These are phyloP conservation scores for Athetis lepigone DNA, from an alignment of 2,888 invertebrate species.

Conservation along the genomic window DNA sequence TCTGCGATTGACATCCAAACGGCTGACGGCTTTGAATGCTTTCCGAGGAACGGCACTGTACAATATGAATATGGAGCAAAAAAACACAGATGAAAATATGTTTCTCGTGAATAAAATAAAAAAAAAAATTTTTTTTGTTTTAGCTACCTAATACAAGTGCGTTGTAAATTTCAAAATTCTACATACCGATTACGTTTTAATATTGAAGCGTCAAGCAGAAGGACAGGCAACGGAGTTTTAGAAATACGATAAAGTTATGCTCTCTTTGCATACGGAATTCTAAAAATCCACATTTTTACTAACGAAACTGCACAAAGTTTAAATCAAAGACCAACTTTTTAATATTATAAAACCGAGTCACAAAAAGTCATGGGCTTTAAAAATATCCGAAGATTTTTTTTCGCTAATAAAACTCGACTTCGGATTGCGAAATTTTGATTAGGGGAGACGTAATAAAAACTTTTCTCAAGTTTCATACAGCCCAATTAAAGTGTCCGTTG, in stretches of 20 bases:
- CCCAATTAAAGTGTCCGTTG: conserved; percentile 76
- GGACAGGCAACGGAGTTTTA: too few species aligned
- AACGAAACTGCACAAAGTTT: conserved; percentile 67
- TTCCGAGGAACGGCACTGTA: too few species aligned
- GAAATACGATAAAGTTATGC: neutral
- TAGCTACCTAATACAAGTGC: too few species aligned
- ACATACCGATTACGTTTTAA: too few species aligned
- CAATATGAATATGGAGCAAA: too few species aligned
- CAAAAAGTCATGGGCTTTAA: conserved; percentile 73
- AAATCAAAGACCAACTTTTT: conserved; percentile 74
- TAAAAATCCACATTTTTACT: conserved; percentile 59
- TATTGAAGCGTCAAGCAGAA: too few species aligned
- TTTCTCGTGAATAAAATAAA: too few species aligned
- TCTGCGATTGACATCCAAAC: too few species aligned
- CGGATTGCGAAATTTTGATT: conserved; percentile 77
- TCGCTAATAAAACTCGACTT: conserved; percentile 72
- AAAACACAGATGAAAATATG: too few species aligned
- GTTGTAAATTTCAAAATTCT: too few species aligned
- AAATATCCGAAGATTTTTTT: conserved; percentile 67
- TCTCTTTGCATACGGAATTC: neutral
- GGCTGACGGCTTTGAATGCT: too few species aligned
- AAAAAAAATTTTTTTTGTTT: too few species aligned
- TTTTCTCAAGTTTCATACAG: conserved; percentile 69
- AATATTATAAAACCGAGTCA: conserved; percentile 68
- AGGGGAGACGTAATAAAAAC: conserved; percentile 78